These are phyloP conservation scores for Phasia obesa DNA, from an alignment of 2,888 invertebrate genomes.

Conservation along the genomic window DNA sequence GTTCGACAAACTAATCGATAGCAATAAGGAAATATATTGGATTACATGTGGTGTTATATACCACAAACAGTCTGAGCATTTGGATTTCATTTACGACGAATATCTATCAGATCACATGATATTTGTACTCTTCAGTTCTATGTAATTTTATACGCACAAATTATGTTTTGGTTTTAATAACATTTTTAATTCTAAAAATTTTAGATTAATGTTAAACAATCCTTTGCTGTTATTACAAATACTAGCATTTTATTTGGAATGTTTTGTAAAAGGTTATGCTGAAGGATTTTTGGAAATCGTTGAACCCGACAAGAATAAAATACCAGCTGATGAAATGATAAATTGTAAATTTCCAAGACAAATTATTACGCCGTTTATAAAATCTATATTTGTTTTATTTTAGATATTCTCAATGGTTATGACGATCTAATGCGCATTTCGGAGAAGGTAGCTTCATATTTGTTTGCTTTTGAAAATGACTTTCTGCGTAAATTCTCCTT, in stretches of 20 bases:
- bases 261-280: constrained; percentile 86
- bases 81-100: constrained; percentile 81
- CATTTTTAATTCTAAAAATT: constrained; percentile 26
- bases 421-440: constrained; percentile 85
- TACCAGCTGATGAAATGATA: constrained; percentile 80
- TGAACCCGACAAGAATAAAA: constrained; percentile 80
- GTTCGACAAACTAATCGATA: constrained; percentile 80
- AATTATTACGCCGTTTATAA: background rate
- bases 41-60: constrained; percentile 80
- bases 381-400: constrained; percentile 18
- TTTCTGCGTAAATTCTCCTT: constrained; percentile 86
- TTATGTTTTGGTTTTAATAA: background rate
- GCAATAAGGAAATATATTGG: constrained; percentile 80
- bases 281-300: constrained; percentile 82
- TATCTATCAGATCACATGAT: constrained; percentile 81
- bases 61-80: constrained; percentile 80
- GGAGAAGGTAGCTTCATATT: constrained; percentile 84
- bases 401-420: constrained; percentile 86
- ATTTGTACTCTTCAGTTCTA: constrained; percentile 81
- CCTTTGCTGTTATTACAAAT: constrained; percentile 87
- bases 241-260: constrained; percentile 86
- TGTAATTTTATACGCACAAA: constrained; percentile 74
- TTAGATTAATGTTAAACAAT: constrained; percentile 84
- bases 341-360: constrained; percentile 76
- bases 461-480: constrained; percentile 85